Base-by-base conservation (phyloP, 2,797 vertebrate genomes). In the Acrossocheilus fasciatus region DNA sequence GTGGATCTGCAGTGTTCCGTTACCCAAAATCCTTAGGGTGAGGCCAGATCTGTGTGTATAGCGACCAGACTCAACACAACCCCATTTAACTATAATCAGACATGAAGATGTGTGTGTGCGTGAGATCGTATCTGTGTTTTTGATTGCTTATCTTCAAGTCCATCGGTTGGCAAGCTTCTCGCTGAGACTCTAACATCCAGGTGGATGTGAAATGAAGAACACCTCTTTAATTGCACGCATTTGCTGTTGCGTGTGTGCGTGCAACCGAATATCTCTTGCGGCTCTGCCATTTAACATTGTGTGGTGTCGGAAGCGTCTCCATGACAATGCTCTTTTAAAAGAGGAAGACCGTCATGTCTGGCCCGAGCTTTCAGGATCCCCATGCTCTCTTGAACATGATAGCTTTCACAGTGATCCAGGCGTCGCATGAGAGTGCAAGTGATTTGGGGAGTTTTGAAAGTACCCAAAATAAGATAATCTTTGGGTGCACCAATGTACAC, bases 321-420 rank as follows among this genome's bases (percentile, higher is more conserved):
- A 86, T 89, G 89, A 82, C 78, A 1, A 89, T 84, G 72, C 47
- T 87, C 86, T 90, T 89, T 89, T 82, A 87, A 89, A 69, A 87
- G 82, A 86, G 84, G 84, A 64, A 84, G 86, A 82, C 72, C 62
- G 81, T 83, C 84, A 86, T 57, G 50, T 84, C 73, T 82, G 79
- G 85, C 72, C 77, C 41, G 17, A 70, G 47, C 43, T 70, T 52
- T 84, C 41, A 68, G 78, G 79, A 78, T 87, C 87, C 87, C 89
- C 47, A 75, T 72, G 82, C 87, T 86, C 84, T 85, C 83, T 88
- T 87, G 86, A 89, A 88, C 84, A 79, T 89, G 88, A 89, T 90
- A 81, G 78, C 72, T 91, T 87, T 90, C 84, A 52, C 90, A 91
- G 90, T 69, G 72, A 87, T 62, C 45, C 82, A 39, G 11, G 14